Percentiles rank a stretch among this genome's conserved stretches.
These are phyloP conservation scores for Sciurus niger DNA, from an alignment of 2,113 vertebrate genomes.

Conservation along the genomic window DNA sequence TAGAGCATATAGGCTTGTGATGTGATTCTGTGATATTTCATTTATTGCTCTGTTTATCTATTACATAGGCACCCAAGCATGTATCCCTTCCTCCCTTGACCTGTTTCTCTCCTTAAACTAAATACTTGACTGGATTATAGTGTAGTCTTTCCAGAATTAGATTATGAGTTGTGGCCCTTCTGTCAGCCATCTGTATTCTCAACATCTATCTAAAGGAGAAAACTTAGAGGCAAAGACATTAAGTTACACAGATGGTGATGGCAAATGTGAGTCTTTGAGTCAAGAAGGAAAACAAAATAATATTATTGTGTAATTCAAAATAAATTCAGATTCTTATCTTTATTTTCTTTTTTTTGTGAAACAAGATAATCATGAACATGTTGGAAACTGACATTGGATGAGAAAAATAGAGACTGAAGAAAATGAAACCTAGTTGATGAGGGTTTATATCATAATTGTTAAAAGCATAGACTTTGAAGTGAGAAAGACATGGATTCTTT, in stretches of 20 bases:
- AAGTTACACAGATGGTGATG: not conserved
- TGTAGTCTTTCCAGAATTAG: constrained; percentile 35
- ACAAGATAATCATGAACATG: not conserved
- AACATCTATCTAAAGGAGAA: constrained; percentile 31
- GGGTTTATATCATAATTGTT: not conserved
- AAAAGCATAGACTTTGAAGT: not conserved
- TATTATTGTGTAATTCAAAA: not conserved
- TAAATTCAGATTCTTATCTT: not conserved
- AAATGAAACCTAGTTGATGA: not conserved
- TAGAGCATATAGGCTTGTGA: not conserved
- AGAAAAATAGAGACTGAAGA: not conserved
- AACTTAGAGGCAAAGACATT: not conserved
- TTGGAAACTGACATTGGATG: constrained; percentile 29
- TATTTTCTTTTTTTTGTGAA: not conserved
- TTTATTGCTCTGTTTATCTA: not conserved
- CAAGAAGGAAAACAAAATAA: constrained; percentile 35
- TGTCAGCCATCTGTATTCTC: not conserved
- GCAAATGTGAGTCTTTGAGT: not conserved
- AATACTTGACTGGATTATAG: not conserved
- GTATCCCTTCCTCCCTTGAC: not conserved
- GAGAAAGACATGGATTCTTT: constrained; percentile 9
- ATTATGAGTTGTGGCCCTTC: constrained; percentile 8
- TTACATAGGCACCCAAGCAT: not conserved
- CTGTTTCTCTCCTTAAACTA: constrained; percentile 23
- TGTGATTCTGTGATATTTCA: constrained; percentile 34